Percentiles rank a stretch among this genome's conserved stretches.
Evolutionary conservation across 2,888 invertebrate species (phyloP).

Genomic region (Allacma fusca): DNA sequence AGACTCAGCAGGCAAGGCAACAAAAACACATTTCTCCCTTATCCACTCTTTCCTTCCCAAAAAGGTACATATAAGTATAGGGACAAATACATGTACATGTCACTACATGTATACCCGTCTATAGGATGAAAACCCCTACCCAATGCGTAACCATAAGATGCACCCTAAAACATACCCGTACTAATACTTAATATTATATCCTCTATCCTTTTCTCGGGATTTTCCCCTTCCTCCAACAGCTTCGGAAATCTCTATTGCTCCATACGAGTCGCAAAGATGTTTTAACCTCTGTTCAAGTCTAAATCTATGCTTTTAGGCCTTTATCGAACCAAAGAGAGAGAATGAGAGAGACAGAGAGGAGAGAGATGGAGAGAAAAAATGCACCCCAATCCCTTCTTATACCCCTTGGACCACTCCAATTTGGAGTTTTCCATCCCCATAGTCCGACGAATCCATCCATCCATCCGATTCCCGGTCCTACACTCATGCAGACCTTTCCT

Average conservation of each 20-base stretch:
- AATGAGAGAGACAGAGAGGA: not conserved
- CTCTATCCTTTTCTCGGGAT: slow-evolving; percentile 46
- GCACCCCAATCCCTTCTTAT: slow-evolving; percentile 40
- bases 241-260: slow-evolving; percentile 38
- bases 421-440: slow-evolving; percentile 39
- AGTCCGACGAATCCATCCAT: slow-evolving; percentile 33
- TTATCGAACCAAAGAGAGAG: not conserved
- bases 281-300: slow-evolving; percentile 46
- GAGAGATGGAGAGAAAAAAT: slow-evolving; percentile 34
- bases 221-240: slow-evolving; percentile 42
- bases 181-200: slow-evolving; percentile 19
- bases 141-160: not conserved
- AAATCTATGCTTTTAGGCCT: slow-evolving; percentile 36
- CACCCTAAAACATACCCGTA: not conserved
- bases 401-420: slow-evolving; percentile 48
- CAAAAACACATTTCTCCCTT: slow-evolving; percentile 11
- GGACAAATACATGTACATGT: not conserved
- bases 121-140: not conserved
- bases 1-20: slow-evolving; percentile 14
- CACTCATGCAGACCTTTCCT: slow-evolving; percentile 32
- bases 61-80: not conserved
- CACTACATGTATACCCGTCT: not conserved
- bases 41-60: not conserved
- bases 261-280: slow-evolving; percentile 41
- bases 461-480: slow-evolving; percentile 42